These are phyloP conservation scores for Ptychadena robeensis DNA, from an alignment of 2,797 vertebrate genomes.

Conservation along the genomic window DNA sequence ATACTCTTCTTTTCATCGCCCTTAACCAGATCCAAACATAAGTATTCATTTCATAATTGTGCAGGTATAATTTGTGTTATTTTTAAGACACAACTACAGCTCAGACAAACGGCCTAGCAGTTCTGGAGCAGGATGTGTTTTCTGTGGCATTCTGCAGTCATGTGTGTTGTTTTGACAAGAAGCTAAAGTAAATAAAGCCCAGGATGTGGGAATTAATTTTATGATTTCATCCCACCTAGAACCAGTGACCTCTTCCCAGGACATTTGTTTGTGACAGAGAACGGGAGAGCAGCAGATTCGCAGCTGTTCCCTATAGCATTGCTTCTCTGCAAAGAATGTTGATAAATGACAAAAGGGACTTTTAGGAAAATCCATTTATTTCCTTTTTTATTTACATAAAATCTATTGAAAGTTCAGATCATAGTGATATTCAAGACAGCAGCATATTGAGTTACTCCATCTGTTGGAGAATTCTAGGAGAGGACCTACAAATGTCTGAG, in stretches of 20 bases:
- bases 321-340: constrained; percentile 34
- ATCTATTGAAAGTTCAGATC: background rate
- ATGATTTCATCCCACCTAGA: background rate
- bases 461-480: background rate
- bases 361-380: background rate
- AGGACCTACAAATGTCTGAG: background rate
- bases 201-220: constrained; percentile 49
- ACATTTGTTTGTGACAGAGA: constrained; percentile 31
- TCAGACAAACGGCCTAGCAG: constrained; percentile 29
- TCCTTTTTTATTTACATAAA: background rate
- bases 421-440: background rate
- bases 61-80: constrained; percentile 60
- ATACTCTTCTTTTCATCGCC: background rate
- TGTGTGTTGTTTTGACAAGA: constrained; percentile 52
- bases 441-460: background rate
- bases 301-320: constrained; percentile 52
- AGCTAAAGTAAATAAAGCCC: constrained; percentile 12
- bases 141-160: constrained; percentile 40
- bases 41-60: constrained; percentile 57
- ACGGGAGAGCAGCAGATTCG: constrained; percentile 52
- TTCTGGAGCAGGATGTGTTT: constrained; percentile 51
- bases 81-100: constrained; percentile 45
- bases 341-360: constrained; percentile 13
- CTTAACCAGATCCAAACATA: constrained; percentile 37
- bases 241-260: constrained; percentile 58